These are phyloP conservation scores for Hypothenemus hampei DNA, from an alignment of 1,140 invertebrate genomes.

Conservation along the genomic window DNA sequence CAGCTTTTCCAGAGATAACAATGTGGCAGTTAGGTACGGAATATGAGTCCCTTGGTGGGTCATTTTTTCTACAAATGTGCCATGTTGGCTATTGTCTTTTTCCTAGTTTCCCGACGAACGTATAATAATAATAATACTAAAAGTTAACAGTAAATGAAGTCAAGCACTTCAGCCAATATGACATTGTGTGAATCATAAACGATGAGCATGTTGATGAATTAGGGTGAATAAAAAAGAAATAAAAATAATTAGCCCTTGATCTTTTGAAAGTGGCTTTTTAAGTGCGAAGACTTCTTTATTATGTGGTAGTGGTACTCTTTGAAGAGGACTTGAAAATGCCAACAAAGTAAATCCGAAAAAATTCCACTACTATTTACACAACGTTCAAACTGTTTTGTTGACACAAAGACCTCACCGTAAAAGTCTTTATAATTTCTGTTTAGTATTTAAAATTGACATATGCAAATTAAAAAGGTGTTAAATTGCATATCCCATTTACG, in stretches of 20 bases:
- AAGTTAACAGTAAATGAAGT: too few species aligned
- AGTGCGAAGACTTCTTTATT: too few species aligned
- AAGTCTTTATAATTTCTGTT: conserved; percentile 11
- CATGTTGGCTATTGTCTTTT: conserved; percentile 12
- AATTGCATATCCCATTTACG: conserved; percentile 16
- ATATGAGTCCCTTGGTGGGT: conserved; percentile 21
- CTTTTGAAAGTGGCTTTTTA: too few species aligned
- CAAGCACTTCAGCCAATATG: too few species aligned
- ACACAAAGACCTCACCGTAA: conserved; percentile 5
- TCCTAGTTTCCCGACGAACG: too few species aligned
- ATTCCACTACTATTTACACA: not conserved
- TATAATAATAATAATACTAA: too few species aligned
- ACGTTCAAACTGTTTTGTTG: conserved; percentile 4
- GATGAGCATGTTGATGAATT: too few species aligned
- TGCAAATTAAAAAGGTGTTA: conserved; percentile 18
- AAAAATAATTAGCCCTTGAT: too few species aligned
- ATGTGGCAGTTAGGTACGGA: conserved; percentile 18
- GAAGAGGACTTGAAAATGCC: not conserved
- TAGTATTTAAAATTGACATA: conserved; percentile 1
- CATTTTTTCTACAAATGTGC: conserved; percentile 8
- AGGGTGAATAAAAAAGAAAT: too few species aligned
- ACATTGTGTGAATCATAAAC: too few species aligned
- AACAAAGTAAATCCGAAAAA: conserved; percentile 4
- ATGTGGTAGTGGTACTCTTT: too few species aligned
- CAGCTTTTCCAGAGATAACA: conserved; percentile 20